Percentiles rank a stretch among this genome's conserved stretches.
phyloP scores from a whole-genome alignment of 2,888 invertebrate species.

The Noctua pronuba region DNA sequence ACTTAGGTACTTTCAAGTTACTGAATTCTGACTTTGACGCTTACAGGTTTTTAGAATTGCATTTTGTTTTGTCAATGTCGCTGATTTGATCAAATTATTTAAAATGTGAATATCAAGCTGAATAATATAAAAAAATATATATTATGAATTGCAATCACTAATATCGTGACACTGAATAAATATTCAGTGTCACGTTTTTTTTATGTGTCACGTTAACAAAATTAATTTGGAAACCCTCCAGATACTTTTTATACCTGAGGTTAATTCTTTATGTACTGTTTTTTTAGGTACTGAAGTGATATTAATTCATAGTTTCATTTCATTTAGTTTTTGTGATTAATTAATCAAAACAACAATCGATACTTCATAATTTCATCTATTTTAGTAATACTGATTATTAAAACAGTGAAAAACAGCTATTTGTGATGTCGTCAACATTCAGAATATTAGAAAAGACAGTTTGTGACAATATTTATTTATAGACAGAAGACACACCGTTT shows the following conservation, averaged over 20 bases:
- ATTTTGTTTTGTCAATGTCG: not conserved
- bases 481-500: not conserved
- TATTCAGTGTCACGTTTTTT: too few species aligned
- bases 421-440: not conserved
- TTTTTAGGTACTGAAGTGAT: too few species aligned
- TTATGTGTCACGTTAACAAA: too few species aligned
- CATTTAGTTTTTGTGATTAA: too few species aligned
- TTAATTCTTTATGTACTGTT: too few species aligned
- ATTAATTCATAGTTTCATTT: too few species aligned
- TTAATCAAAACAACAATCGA: not conserved
- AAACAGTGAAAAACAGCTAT: not conserved
- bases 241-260: too few species aligned
- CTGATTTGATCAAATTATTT: not conserved
- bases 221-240: not conserved
- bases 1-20: not conserved
- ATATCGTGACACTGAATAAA: not conserved
- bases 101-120: too few species aligned
- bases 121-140: too few species aligned
- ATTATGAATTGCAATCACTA: not conserved
- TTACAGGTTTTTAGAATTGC: not conserved
- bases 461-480: not conserved
- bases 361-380: not conserved
- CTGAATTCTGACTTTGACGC: not conserved
- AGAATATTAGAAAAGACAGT: not conserved
- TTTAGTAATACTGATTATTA: not conserved